Conservation (phyloP, 2,113 vertebrate genomes). For the Serinus canaria region DNA sequence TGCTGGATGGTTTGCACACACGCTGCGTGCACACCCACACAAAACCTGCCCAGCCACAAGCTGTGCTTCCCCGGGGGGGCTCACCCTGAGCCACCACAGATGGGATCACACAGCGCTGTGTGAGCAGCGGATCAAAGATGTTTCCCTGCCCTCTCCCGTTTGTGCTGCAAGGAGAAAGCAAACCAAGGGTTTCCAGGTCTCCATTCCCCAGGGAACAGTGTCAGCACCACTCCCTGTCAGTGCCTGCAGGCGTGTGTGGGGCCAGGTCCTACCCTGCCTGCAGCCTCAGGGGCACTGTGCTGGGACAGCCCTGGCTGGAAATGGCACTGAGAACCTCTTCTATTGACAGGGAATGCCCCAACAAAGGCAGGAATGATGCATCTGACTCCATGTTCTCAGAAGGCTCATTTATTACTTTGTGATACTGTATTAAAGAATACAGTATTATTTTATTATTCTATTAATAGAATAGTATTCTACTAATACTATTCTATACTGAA, state of each 20-base stretch:
- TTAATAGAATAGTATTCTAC: no score
- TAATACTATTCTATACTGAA: no score
- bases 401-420: no score
- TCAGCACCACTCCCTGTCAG: background rate
- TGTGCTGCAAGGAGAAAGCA: background rate
- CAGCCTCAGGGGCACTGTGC: background rate
- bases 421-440: no score
- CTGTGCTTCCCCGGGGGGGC: background rate
- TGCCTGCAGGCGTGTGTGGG: background rate
- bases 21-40: background rate
- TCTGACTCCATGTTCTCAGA: no score
- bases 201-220: background rate
- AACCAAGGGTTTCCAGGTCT: background rate
- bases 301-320: background rate
- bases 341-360: background rate
- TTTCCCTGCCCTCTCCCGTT: background rate
- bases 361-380: no score
- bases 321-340: background rate
- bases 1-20: conserved; percentile 4
- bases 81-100: background rate
- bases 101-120: background rate
- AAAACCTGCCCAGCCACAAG: background rate
- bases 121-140: background rate
- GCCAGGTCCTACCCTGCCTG: background rate
- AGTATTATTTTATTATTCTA: no score